Conservation (phyloP, 1,140 invertebrate genomes). For the Bombus breviceps region DNA sequence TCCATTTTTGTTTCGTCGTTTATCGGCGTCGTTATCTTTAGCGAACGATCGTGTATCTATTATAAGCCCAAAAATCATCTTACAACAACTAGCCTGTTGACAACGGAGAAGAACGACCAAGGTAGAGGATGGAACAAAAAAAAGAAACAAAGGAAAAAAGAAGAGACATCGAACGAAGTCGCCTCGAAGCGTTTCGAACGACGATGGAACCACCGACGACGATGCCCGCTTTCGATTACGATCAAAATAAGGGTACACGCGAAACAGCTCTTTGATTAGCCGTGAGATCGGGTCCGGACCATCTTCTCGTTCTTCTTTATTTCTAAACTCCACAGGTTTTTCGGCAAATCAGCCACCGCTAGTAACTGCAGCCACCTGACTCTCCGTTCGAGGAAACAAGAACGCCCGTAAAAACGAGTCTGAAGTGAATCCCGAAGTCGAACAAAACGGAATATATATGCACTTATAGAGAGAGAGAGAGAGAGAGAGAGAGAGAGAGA, state of each 20-base stretch:
- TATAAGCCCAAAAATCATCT: conserved; percentile 2
- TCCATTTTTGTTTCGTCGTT: conserved; percentile 50
- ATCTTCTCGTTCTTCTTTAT: not conserved
- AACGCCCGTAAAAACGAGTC: conserved; percentile 18
- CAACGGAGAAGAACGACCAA: not conserved
- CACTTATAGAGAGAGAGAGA: not conserved
- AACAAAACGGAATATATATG: not conserved
- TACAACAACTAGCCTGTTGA: not conserved
- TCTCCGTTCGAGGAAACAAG: not conserved
- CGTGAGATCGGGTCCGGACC: not conserved
- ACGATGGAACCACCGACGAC: conserved; percentile 1
- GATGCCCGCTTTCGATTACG: conserved; percentile 29
- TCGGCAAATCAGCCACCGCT: conserved; percentile 4
- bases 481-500: not conserved
- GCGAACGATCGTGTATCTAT: not conserved
- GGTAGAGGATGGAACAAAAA: no score
- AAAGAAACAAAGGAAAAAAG: not conserved
- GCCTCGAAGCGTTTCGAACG: not conserved
- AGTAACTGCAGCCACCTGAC: conserved; percentile 8
- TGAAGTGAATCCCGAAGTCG: not conserved
- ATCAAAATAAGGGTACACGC: conserved; percentile 43
- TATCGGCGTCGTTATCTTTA: not conserved
- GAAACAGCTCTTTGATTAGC: conserved; percentile 32
- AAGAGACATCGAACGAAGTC: not conserved
- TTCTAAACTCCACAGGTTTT: conserved; percentile 9